Conservation (phyloP, 2,113 vertebrate species). For the Willisornis vidua region DNA sequence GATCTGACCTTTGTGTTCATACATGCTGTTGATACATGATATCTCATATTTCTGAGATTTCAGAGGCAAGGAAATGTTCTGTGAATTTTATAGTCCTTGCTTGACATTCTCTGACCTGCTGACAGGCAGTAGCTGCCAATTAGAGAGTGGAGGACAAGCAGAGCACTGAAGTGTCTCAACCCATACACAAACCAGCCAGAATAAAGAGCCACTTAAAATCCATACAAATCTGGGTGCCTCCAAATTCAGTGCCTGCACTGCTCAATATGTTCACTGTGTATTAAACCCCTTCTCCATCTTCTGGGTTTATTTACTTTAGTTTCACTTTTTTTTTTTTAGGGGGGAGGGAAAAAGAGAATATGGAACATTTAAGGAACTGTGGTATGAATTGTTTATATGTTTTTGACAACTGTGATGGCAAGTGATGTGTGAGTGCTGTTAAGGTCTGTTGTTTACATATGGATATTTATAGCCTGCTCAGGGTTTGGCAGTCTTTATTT, state of each 20-base stretch:
- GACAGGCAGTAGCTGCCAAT: neutral
- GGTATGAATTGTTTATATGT: neutral
- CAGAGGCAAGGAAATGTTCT: neutral
- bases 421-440: neutral
- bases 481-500: neutral
- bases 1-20: neutral
- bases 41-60: neutral
- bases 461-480: neutral
- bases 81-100: neutral
- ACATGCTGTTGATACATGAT: neutral
- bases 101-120: neutral
- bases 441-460: neutral
- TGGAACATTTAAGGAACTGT: neutral
- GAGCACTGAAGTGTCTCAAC: neutral
- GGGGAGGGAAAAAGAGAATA: neutral
- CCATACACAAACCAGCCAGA: neutral
- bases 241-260: neutral
- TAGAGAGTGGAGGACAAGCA: neutral
- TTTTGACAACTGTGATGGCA: constrained; percentile 25
- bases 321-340: neutral
- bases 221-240: neutral
- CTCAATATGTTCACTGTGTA: neutral
- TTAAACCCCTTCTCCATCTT: neutral
- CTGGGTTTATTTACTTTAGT: neutral
- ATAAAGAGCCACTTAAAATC: neutral